Evolutionary conservation across 2,113 vertebrate genomes (phyloP).

Genomic region (Ellobius talpinus): DNA sequence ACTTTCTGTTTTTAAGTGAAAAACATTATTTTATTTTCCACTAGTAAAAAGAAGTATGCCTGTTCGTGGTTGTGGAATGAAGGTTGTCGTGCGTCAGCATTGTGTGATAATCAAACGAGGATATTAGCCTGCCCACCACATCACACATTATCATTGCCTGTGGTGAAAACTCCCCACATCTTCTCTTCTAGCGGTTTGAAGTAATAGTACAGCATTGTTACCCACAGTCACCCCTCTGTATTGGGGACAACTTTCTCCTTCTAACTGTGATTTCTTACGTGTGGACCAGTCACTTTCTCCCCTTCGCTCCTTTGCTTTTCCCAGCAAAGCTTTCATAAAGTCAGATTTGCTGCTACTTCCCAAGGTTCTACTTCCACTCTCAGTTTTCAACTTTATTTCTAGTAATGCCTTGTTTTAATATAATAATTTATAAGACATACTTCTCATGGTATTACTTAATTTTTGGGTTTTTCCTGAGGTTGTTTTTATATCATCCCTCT

Average conservation of each 20-base stretch:
- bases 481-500: background rate
- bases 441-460: background rate
- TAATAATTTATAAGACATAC: background rate
- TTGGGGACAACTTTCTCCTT: background rate
- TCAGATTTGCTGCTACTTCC: conserved; percentile 29
- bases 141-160: background rate
- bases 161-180: background rate
- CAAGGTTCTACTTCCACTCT: conserved; percentile 1
- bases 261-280: background rate
- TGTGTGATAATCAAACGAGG: background rate
- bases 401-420: conserved; percentile 8
- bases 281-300: background rate
- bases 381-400: conserved; percentile 29
- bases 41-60: background rate
- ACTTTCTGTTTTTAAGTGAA: background rate
- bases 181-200: background rate
- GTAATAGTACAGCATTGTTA: background rate
- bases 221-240: no score
- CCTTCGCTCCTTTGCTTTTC: background rate
- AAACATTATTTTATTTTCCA: background rate
- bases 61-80: background rate
- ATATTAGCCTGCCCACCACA: background rate
- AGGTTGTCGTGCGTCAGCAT: background rate
- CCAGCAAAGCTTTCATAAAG: background rate
- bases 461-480: conserved; percentile 32